A percentile compares a stretch with the other conserved stretches of the same genome.
Evolutionary conservation across 2,888 invertebrate species (phyloP).

Genomic region (Amblyteles armatorius): DNA sequence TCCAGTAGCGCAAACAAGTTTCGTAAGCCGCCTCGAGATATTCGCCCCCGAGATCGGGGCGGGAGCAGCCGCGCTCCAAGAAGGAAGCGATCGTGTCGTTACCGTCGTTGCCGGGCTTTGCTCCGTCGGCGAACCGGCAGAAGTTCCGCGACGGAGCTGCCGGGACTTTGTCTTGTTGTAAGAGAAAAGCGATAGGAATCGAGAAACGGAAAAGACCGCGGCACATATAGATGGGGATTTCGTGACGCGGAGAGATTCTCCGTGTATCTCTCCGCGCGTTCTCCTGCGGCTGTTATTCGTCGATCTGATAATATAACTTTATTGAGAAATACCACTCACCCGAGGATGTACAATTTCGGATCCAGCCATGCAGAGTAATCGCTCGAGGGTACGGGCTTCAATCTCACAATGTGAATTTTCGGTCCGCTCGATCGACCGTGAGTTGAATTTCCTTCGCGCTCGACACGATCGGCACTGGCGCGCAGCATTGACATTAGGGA

Average conservation of each 20-base stretch:
- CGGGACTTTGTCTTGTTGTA: slow-evolving; percentile 1
- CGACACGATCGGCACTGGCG: slow-evolving; percentile 83
- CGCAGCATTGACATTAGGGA: slow-evolving; percentile 81
- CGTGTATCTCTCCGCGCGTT: neutral
- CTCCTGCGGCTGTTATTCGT: neutral
- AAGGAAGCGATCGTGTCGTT: slow-evolving; percentile 59
- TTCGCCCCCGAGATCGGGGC: slow-evolving; percentile 11
- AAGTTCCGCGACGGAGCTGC: slow-evolving; percentile 44
- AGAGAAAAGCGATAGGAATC: slow-evolving; percentile 21
- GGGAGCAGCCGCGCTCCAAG: neutral
- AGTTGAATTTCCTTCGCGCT: slow-evolving; percentile 84
- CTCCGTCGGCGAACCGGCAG: slow-evolving; percentile 31
- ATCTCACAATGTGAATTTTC: slow-evolving; percentile 87
- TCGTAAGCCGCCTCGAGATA: slow-evolving; percentile 57
- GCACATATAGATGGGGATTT: slow-evolving; percentile 1
- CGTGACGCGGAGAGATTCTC: neutral
- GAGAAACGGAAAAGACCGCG: neutral
- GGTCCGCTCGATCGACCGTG: slow-evolving; percentile 85
- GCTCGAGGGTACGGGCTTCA: slow-evolving; percentile 89
- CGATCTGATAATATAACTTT: neutral
- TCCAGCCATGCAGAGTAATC: slow-evolving; percentile 88
- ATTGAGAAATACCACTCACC: slow-evolving; percentile 86
- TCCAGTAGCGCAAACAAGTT: slow-evolving; percentile 58
- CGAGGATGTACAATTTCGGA: slow-evolving; percentile 89
- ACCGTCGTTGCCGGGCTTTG: slow-evolving; percentile 34